Conservation (phyloP, 2,797 vertebrate genomes). For the Clarias fuscus region DNA sequence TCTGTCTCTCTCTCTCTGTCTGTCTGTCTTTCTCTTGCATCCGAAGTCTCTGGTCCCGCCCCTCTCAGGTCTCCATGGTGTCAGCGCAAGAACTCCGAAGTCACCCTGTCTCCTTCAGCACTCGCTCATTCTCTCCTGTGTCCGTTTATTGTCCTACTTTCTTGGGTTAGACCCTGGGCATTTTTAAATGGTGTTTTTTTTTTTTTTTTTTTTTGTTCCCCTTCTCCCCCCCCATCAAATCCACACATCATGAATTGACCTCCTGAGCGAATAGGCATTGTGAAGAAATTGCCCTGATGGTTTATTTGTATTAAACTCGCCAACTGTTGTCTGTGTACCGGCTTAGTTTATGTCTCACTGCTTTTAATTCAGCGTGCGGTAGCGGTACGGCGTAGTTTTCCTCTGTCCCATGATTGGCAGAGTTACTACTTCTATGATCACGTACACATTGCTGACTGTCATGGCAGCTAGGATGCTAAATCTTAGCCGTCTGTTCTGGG, state of each 20-base stretch:
- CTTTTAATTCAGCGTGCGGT: constrained; percentile 20
- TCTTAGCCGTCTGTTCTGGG: constrained; percentile 12
- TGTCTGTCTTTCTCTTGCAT: not conserved
- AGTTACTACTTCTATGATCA: constrained; percentile 18
- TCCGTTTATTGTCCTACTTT: constrained; percentile 42
- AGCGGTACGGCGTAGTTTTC: constrained; percentile 17
- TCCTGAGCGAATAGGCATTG: constrained; percentile 29
- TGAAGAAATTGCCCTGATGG: constrained; percentile 31
- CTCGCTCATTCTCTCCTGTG: constrained; percentile 33
- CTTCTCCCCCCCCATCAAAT: not conserved
- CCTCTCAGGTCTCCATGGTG: constrained; percentile 52
- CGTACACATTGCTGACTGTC: constrained; percentile 16
- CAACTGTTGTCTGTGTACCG: not conserved
- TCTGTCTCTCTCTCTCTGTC: not conserved
- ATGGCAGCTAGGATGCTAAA: constrained; percentile 2
- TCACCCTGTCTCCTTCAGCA: constrained; percentile 70
- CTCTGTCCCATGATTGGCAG: constrained; percentile 13
- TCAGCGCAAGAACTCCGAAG: constrained; percentile 59
- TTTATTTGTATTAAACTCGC: constrained; percentile 28
- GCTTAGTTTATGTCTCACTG: constrained; percentile 26
- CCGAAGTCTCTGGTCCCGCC: constrained; percentile 29
- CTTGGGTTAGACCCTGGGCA: constrained; percentile 37
- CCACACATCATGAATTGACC: constrained; percentile 28
- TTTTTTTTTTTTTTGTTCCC: too few species aligned
- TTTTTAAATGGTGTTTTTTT: constrained; percentile 17